Evolutionary conservation across 2,888 invertebrate species (phyloP), one percentile per base, ranked within the genome.

Genomic region (Metalampra italica): DNA sequence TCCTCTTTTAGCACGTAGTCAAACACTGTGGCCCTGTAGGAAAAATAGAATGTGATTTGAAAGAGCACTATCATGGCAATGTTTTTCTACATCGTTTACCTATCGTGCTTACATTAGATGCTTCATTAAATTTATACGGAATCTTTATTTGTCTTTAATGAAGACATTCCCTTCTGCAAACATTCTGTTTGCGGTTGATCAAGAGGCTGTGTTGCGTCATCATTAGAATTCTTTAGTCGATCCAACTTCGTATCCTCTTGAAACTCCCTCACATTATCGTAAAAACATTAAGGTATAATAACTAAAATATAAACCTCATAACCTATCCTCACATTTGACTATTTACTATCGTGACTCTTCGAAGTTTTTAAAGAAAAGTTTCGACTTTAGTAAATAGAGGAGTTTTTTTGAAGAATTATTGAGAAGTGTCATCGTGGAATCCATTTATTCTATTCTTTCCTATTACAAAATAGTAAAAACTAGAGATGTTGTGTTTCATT

Each of bases 91-190:
- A 71, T 50, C 51, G 70, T 75, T 73, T 74, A 62, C 67, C 58
- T 64, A 66, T 53, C 38, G 22, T 68, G 68, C 79, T 81, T 74
- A 71, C 68, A 67, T 73, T 78, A 49, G 62, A 75, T 63, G 82
- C 72, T 77, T 82, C 79, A 79, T 81, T 81, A 72, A 71, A 68
- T 79, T 76, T 71, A 72, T 78, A 74, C 75, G 55, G 65, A 69
- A 64, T 60, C 62, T 57, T 56, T 77, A 67, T 79, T 78, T 77
- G 68, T 56, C 50, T 62, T 65, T 55, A 60, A 56, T 58, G 60
- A 63, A 62, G 64, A 67, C 67, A 59, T 60, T 60, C 54, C 46
- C 53, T 50, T 53, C 40, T 49, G 47, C 60, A 64, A 59, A 67
- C 56, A 69, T 55, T 52, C 47, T 22, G 22, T 22, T 22, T 2